phyloP scores from a whole-genome alignment of 2,797 vertebrate species.

The Holocentrus rufus region DNA sequence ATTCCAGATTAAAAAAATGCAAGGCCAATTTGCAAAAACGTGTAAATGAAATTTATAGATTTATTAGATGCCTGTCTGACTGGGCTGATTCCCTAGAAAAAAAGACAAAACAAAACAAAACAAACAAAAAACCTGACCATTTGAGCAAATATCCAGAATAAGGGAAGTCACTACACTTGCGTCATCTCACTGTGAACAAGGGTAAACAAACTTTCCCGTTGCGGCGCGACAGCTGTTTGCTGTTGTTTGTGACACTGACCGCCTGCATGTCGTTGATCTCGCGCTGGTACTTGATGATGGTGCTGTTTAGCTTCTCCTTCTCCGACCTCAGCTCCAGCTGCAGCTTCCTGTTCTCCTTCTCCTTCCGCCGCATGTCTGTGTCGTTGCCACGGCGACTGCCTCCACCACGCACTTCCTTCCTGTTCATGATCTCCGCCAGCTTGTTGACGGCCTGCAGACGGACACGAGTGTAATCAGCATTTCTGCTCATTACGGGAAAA shows the following conservation, averaged over 20 bases:
- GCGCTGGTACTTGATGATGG: conserved; percentile 97
- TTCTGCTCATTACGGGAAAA: no score
- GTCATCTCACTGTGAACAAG: no score
- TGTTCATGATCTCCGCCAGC: conserved; percentile 98
- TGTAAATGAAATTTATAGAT: no score
- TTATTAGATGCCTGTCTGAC: no score
- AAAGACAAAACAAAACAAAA: no score
- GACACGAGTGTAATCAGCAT: background rate
- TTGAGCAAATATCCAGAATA: no score
- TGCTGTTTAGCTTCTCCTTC: conserved; percentile 94
- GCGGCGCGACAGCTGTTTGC: background rate
- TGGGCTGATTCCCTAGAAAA: no score
- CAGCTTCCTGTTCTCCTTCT: conserved; percentile 98
- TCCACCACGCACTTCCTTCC: conserved; percentile 87
- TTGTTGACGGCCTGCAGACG: conserved; percentile 94
- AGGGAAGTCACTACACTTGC: no score
- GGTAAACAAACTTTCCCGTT: no score
- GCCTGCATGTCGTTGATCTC: conserved; percentile 98
- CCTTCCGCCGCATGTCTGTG: conserved; percentile 94
- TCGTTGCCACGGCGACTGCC: conserved; percentile 95
- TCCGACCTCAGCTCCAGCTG: conserved; percentile 96
- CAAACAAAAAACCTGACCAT: no score
- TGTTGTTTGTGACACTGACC: conserved; percentile 78
- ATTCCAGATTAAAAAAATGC: no score
- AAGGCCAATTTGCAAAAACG: no score